These are phyloP conservation scores for Drosophila bocqueti DNA, from an alignment of 1,140 invertebrate species.

Conservation along the genomic window DNA sequence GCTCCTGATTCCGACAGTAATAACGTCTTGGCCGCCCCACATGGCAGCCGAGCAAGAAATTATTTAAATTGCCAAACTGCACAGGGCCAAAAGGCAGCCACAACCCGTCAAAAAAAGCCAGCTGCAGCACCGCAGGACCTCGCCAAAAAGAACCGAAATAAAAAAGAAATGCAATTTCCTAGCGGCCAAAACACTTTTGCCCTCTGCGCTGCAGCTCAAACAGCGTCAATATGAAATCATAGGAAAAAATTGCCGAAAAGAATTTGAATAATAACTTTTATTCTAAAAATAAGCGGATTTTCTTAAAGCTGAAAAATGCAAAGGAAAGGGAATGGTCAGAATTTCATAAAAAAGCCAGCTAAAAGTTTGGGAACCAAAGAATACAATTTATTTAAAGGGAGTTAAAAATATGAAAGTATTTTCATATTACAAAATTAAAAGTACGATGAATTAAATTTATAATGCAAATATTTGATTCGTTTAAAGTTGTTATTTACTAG, in stretches of 20 bases:
- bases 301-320: background rate
- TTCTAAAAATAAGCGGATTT: background rate
- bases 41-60: slow-evolving; percentile 51
- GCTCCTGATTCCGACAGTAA: slow-evolving; percentile 73
- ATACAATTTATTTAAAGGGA: background rate
- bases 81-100: slow-evolving; percentile 28
- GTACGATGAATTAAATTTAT: too few relatives aligned
- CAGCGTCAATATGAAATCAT: slow-evolving; percentile 6
- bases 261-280: slow-evolving; percentile 31
- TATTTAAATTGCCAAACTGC: slow-evolving; percentile 71
- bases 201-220: slow-evolving; percentile 4
- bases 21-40: slow-evolving; percentile 75
- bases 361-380: background rate
- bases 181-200: slow-evolving; percentile 15
- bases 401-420: background rate
- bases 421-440: background rate
- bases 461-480: too few relatives aligned
- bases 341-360: background rate
- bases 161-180: slow-evolving; percentile 41
- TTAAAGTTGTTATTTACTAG: too few relatives aligned
- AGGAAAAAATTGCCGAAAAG: background rate
- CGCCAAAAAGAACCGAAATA: background rate
- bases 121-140: slow-evolving; percentile 6
- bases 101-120: slow-evolving; percentile 34
- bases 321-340: background rate